Conservation (phyloP, 2,797 vertebrate species). For the Silurus aristotelis region DNA sequence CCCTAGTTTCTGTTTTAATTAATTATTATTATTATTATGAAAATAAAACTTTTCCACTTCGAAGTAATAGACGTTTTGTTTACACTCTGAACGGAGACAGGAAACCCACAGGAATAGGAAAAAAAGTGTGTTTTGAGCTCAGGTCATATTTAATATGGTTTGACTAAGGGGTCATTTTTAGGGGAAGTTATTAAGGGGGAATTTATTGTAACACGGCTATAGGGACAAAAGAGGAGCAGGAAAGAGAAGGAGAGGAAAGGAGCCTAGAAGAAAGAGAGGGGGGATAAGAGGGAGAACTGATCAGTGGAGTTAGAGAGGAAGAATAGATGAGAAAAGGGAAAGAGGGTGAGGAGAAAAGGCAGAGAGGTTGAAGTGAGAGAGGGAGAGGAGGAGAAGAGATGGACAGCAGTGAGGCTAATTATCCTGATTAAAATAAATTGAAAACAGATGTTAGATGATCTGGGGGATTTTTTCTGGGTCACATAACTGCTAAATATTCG, state of each 20-base stretch:
- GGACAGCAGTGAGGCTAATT: neutral
- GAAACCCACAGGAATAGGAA: neutral
- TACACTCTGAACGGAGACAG: neutral
- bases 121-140: neutral
- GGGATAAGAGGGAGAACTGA: too few relatives aligned
- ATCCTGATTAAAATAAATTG: constrained; percentile 12
- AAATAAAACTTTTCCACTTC: neutral
- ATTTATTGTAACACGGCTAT: neutral
- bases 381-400: too few relatives aligned
- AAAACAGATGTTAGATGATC: constrained; percentile 50
- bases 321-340: too few relatives aligned
- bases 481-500: constrained; percentile 11
- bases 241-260: too few relatives aligned
- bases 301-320: too few relatives aligned
- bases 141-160: too few relatives aligned
- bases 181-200: neutral
- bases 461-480: constrained; percentile 54
- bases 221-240: too few relatives aligned
- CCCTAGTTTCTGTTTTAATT: neutral
- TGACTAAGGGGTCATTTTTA: neutral
- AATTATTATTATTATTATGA: neutral
- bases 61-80: too few relatives aligned
- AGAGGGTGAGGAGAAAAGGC: neutral
- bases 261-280: too few relatives aligned
- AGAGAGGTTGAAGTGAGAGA: neutral